A percentile compares a stretch with the other conserved stretches of the same genome.
These are phyloP conservation scores for Crossoptilon crossoptilon DNA, from an alignment of 2,797 vertebrate genomes.

Conservation along the genomic window DNA sequence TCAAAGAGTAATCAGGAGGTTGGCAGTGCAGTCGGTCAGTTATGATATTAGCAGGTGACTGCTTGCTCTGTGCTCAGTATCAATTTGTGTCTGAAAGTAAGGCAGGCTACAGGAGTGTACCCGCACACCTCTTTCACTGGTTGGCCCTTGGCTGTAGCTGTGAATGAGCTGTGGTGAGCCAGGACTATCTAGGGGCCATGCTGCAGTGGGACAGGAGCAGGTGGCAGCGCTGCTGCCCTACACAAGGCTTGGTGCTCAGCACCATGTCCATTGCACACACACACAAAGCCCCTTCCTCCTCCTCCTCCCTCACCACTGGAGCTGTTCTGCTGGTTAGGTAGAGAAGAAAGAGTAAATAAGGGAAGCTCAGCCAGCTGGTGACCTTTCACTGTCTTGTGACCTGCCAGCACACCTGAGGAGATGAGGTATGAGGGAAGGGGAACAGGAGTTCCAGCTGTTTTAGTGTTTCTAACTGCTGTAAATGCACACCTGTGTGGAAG, in stretches of 20 bases:
- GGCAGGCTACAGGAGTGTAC: accelerated
- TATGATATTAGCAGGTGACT: neutral
- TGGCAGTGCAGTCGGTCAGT: neutral
- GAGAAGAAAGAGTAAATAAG: neutral
- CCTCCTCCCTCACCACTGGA: accelerated
- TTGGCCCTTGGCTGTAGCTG: accelerated
- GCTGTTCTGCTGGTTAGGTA: neutral
- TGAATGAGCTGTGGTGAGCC: accelerated
- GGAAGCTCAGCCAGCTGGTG: neutral
- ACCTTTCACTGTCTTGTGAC: neutral
- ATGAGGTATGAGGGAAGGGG: accelerated
- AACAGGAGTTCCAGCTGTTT: neutral
- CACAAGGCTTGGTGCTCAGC: accelerated
- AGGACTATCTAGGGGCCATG: accelerated
- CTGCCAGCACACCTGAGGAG: neutral
- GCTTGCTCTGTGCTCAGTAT: accelerated
- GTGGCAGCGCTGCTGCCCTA: neutral
- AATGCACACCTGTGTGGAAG: accelerated
- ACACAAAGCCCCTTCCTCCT: too few species aligned
- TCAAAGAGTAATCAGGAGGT: neutral
- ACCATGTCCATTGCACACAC: accelerated
- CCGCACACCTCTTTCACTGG: accelerated
- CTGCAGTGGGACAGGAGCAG: neutral
- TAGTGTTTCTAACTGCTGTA: neutral
- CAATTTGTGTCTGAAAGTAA: accelerated